Conservation (phyloP, 2,888 invertebrate genomes). For the Ypsolopha sequella region DNA sequence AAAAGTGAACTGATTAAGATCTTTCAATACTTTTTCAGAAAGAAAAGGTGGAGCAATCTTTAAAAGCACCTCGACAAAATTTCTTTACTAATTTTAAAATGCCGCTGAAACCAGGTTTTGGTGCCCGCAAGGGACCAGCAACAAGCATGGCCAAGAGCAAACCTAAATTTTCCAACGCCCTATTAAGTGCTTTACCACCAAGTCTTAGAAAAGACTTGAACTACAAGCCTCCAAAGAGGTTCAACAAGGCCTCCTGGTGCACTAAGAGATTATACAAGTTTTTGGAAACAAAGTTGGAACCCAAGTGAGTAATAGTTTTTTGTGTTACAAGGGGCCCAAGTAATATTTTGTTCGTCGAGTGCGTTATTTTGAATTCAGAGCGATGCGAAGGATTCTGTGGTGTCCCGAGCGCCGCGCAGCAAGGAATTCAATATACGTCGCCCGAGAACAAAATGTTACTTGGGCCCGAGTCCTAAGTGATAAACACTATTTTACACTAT, state of each 20-base stretch:
- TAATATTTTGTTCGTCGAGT: too few relatives aligned
- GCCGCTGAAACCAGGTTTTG: conserved; percentile 22
- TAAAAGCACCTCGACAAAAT: conserved; percentile 20
- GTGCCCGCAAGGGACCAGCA: conserved; percentile 12
- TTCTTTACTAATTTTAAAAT: conserved; percentile 27
- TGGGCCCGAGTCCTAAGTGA: too few relatives aligned
- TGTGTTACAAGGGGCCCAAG: too few relatives aligned
- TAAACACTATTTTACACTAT: too few relatives aligned
- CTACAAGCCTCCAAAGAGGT: conserved; percentile 54
- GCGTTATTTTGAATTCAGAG: too few relatives aligned
- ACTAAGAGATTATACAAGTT: conserved; percentile 49
- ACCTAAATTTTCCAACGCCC: conserved; percentile 14
- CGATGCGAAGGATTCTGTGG: too few relatives aligned
- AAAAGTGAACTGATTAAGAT: neutral
- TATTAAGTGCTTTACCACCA: conserved; percentile 25
- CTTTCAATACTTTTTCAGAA: conserved; percentile 22
- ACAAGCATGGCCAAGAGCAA: conserved; percentile 21
- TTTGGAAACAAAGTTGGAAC: conserved; percentile 46
- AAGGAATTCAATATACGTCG: too few relatives aligned
- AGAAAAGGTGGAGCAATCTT: conserved; percentile 26
- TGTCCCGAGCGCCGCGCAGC: too few relatives aligned
- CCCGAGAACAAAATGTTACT: too few relatives aligned
- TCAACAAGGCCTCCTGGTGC: conserved; percentile 47
- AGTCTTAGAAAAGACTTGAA: conserved; percentile 43
- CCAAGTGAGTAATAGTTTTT: conserved; percentile 36